Evolutionary conservation across 1,140 invertebrate species (phyloP).

Genomic region (Mya arenaria): DNA sequence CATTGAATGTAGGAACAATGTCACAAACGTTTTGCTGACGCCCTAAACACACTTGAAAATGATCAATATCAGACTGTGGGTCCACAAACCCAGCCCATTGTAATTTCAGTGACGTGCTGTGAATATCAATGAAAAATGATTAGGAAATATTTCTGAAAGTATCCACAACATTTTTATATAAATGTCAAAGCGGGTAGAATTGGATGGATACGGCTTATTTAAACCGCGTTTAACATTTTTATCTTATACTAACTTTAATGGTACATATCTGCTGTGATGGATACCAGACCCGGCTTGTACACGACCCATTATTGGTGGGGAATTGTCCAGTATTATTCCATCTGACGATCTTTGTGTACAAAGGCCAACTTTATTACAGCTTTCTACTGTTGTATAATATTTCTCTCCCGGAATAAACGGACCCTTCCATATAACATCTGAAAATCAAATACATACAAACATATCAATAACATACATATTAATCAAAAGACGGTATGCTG

Average conservation of each 20-base stretch:
- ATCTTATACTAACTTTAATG: background rate
- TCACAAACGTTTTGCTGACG: conserved; percentile 41
- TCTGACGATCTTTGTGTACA: background rate
- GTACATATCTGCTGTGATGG: background rate
- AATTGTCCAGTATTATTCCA: conserved; percentile 9
- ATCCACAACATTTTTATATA: background rate
- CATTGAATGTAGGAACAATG: conserved; percentile 12
- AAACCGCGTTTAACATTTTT: background rate
- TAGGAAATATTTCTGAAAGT: background rate
- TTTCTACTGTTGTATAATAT: conserved; percentile 10
- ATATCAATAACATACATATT: no score
- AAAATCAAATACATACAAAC: background rate
- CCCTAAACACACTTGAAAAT: conserved; percentile 62
- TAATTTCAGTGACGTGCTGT: conserved; percentile 50
- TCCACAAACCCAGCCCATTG: conserved; percentile 65
- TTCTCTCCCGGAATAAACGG: background rate
- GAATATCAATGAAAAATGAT: background rate
- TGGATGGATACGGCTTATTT: background rate
- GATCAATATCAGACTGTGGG: conserved; percentile 59
- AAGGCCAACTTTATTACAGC: conserved; percentile 12
- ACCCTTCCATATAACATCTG: background rate
- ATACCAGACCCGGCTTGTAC: background rate
- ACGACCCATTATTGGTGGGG: background rate
- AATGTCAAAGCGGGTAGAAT: background rate
- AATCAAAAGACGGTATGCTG: no score